Evolutionary conservation across 1,140 invertebrate genomes (phyloP).

Genomic region (Drosophila sp.): DNA sequence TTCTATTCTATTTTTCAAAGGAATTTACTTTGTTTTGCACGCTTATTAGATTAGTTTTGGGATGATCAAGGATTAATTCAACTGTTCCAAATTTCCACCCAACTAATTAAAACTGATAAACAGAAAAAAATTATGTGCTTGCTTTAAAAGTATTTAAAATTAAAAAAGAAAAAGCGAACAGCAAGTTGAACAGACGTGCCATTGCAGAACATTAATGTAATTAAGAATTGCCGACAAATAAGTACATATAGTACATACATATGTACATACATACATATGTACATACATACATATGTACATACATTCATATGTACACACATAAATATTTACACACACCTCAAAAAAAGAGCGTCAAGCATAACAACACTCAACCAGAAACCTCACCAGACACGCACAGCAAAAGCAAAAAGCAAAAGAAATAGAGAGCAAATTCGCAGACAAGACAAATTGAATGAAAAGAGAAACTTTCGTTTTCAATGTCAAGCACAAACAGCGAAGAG

Average conservation of each 20-base stretch:
- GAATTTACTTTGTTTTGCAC: too few relatives aligned
- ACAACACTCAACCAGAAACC: constrained; percentile 11
- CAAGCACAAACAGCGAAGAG: constrained; percentile 39
- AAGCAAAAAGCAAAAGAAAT: constrained; percentile 17
- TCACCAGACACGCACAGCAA: constrained; percentile 11
- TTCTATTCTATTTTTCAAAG: too few relatives aligned
- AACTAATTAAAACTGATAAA: too few relatives aligned
- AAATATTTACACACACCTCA: not conserved
- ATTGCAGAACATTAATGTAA: not conserved
- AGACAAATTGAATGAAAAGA: constrained; percentile 43
- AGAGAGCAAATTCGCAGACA: constrained; percentile 22
- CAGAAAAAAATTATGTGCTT: too few relatives aligned
- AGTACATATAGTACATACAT: too few relatives aligned
- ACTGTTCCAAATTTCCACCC: too few relatives aligned
- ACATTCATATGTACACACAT: not conserved
- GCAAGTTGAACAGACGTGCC: not conserved
- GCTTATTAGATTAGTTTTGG: too few relatives aligned
- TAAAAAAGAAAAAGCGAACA: not conserved
- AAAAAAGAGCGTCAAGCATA: not conserved
- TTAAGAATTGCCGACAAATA: not conserved
- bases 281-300: not conserved
- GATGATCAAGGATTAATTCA: too few relatives aligned
- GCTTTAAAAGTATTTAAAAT: not conserved
- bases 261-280: not conserved
- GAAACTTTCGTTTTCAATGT: constrained; percentile 74